Conservation (phyloP, 2,888 invertebrate genomes). For the Mimumesa dahlbomi region DNA sequence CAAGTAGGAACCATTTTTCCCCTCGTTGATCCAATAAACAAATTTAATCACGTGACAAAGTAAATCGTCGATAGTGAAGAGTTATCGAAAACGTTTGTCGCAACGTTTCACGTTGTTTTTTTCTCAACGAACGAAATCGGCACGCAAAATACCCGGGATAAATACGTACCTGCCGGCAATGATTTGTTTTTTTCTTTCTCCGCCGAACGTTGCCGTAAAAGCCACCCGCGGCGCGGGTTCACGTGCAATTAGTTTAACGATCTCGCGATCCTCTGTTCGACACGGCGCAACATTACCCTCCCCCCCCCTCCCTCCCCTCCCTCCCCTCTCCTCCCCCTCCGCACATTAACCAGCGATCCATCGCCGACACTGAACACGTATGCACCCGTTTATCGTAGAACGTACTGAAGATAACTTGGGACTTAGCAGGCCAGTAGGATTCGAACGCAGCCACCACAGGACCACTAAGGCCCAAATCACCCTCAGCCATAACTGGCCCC, state of each 20-base stretch:
- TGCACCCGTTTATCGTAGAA: conserved; percentile 23
- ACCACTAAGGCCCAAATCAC: conserved; percentile 88
- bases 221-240: conserved; percentile 40
- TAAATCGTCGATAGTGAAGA: too few species aligned
- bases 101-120: too few species aligned
- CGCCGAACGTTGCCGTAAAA: background rate
- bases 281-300: conserved; percentile 18
- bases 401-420: conserved; percentile 85
- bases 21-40: too few species aligned
- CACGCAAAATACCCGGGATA: background rate
- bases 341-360: conserved; percentile 12
- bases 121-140: too few species aligned
- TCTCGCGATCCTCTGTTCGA: conserved; percentile 32
- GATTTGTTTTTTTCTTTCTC: background rate
- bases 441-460: conserved; percentile 83
- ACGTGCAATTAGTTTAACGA: conserved; percentile 57
- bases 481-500: conserved; percentile 32
- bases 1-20: too few species aligned
- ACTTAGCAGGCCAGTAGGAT: conserved; percentile 93
- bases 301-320: too few species aligned
- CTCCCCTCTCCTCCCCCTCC: too few species aligned
- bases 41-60: too few species aligned
- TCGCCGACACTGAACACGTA: conserved; percentile 10
- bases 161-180: background rate
- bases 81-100: too few species aligned